Evolutionary conservation across 2,797 vertebrate species (phyloP).

Genomic region (Chloroceryle amazona): DNA sequence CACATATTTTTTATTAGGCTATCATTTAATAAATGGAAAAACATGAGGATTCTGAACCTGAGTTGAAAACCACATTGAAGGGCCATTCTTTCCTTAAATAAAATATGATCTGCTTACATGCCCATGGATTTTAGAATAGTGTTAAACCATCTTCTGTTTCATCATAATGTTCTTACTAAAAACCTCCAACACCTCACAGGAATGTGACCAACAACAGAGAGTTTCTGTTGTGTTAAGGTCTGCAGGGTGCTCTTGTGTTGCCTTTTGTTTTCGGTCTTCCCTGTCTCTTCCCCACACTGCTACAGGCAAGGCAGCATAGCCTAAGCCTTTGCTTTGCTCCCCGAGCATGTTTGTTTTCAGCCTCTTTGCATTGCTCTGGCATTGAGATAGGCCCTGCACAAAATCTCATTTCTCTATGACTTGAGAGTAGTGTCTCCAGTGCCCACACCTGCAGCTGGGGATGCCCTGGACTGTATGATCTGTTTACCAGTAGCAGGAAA

Average conservation of each 20-base stretch:
- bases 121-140: neutral
- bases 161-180: neutral
- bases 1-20: neutral
- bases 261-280: neutral
- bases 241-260: neutral
- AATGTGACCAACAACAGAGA: neutral
- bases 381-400: too few relatives aligned
- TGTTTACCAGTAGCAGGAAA: neutral
- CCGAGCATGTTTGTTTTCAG: neutral
- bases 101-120: neutral
- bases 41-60: neutral
- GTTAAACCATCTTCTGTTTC: neutral
- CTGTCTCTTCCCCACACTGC: neutral
- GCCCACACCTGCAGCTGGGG: too few relatives aligned
- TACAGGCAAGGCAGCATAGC: too few relatives aligned
- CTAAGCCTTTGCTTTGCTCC: neutral
- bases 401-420: neutral
- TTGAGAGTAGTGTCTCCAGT: neutral
- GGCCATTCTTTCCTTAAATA: neutral
- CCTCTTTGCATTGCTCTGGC: accelerated
- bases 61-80: neutral
- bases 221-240: neutral
- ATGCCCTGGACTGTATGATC: neutral
- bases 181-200: neutral
- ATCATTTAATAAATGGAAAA: neutral